Conservation (phyloP, 92 coral and sea anemone genomes). For the Palythoa caribaeorum region DNA sequence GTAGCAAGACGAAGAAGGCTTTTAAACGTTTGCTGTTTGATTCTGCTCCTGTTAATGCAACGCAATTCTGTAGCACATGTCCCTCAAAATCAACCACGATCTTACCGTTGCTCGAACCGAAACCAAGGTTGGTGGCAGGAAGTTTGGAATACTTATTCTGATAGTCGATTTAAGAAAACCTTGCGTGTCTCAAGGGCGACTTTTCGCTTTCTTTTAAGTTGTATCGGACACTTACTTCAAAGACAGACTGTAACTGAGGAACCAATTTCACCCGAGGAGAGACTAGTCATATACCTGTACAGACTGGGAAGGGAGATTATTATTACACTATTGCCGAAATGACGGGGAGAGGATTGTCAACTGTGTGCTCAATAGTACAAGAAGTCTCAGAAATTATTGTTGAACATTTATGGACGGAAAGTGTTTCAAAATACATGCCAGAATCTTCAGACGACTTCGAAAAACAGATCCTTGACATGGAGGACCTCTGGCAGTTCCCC, state of each 20-base stretch:
- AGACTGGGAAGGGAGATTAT: constrained; percentile 66
- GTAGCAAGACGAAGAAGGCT: constrained; percentile 33
- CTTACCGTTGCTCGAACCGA: constrained; percentile 50
- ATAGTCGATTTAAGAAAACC: constrained; percentile 65
- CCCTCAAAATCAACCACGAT: constrained; percentile 17
- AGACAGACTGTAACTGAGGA: constrained; percentile 54
- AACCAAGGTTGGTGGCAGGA: constrained; percentile 60
- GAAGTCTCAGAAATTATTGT: constrained; percentile 55
- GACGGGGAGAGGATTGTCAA: constrained; percentile 61
- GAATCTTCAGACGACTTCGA: constrained; percentile 46
- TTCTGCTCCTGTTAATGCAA: constrained; percentile 24
- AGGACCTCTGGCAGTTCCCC: constrained; percentile 56
- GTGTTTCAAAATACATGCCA: constrained; percentile 53
- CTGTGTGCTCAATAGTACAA: constrained; percentile 55
- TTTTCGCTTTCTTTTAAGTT: constrained; percentile 58
- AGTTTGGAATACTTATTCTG: constrained; percentile 57
- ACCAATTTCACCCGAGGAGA: constrained; percentile 64
- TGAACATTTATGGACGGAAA: constrained; percentile 51
- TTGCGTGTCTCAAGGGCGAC: constrained; percentile 62
- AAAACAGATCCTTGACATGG: constrained; percentile 52
- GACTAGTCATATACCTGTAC: constrained; percentile 57
- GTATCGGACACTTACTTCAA: constrained; percentile 42
- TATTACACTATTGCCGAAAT: constrained; percentile 59
- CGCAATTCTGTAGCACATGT: constrained; percentile 34
- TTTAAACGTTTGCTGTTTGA: constrained; percentile 27